Base-by-base conservation (phyloP, 1,140 invertebrate species). In the Holotrichia oblita region DNA sequence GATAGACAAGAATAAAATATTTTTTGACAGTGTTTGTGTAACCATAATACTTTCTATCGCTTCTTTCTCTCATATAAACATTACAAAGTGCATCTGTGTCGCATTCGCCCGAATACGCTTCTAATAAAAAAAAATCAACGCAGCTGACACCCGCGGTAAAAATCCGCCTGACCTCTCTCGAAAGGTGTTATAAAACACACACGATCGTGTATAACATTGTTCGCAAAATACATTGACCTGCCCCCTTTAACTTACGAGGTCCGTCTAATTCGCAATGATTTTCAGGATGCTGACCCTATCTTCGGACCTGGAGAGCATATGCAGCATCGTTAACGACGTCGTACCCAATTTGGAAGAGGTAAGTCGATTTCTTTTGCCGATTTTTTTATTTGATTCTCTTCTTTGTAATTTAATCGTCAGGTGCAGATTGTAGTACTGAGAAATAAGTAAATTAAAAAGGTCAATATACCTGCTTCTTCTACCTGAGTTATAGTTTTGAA, bases 311-410 rank as follows among this genome's bases (percentile, higher is more conserved):
- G 94, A 96, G 44, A 95, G 94, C 77, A 93, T 94, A 79, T 90
- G 96, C 83, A 94, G 95, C 84, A 94, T 97, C 85, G 90, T 97
- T 81, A 91, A 92, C 82, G 95, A 97, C 84, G 93, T 97, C 81
- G 90, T 97, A 81, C 95, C 96, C 83, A 95, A 94, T 86, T 90
- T 98, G 83, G 95, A 97, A 90, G 96, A 97, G 91, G 96, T 97
- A 89, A 94, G 92, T 85, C 2, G 27, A 24, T 27, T 69, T 24
- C 61, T 69, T n/a, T 69, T 69, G 8, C 44, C 10, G 27, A n/a
- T n/a, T 34, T 55, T 55, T 55, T 27, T 24, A 24, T 34, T 69
- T 22, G 61, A 9, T 69, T 69, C 4, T 34, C 4, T 4, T 34
- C 27, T 34, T 34, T 1, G 27, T 34, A 34, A 1, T 34, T 1